Evolutionary conservation across 92 coral and sea anemone species (phyloP), one percentile per base, ranked within the genome.

Genomic region (Plumapathes pennacea): DNA sequence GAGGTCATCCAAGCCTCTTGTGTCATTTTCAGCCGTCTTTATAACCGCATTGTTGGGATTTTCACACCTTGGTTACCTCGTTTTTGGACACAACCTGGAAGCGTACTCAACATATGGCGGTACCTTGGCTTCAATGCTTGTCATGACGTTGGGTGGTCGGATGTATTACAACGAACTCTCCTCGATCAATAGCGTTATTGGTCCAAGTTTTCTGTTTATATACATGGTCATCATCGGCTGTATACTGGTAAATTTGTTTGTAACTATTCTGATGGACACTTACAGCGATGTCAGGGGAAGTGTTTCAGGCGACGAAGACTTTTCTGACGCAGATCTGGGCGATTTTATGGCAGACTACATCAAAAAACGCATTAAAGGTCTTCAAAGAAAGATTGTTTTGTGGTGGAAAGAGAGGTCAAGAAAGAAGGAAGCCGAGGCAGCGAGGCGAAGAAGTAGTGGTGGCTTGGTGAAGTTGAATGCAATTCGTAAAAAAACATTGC

Each of bases 201-300:
- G 82, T 25, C 83, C 89, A 2, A 2, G 76, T 2, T 86, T 67
- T 45, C 62, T 83, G 21, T 67, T 86, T 54, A 65, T 57, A 2
- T 86, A 86, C 41, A 42, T 85, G 20, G 1, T 77, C 3, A 59
- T 71, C 28, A 67, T 70, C 30, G 45, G 72, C 14, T 19, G 73
- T 10, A 46, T 86, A 4, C 24, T 86, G 13, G 38, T 86, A 4
- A 86, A 83, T 39, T 72, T 62, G 28, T 83, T 86, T 27, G 25
- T 83, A 20, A 64, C 84, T 46, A 86, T 86, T 26, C 48, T 86
- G 38, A n/a, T n/a, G n/a, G n/a, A n/a, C n/a, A n/a, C n/a, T n/a
- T n/a, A n/a, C n/a, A n/a, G n/a, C n/a, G n/a, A n/a, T n/a, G n/a
- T n/a, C n/a, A n/a, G n/a, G n/a, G n/a, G n/a, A n/a, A n/a, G n/a